phyloP scores from a whole-genome alignment of 2,797 vertebrate genomes.

The Eulemur albifrons region DNA sequence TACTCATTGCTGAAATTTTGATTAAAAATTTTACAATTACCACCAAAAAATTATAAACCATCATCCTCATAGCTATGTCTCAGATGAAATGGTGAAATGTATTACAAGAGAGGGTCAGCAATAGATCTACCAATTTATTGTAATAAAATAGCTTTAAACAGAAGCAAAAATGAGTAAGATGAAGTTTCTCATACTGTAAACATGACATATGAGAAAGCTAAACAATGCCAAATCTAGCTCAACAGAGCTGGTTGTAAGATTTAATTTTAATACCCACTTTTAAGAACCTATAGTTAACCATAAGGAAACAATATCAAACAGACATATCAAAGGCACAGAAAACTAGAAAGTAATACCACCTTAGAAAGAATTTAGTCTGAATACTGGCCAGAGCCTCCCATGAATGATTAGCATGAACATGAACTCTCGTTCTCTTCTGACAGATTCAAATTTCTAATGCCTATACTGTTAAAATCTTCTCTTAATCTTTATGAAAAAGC shows the following conservation, averaged over 20 bases:
- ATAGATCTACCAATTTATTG: constrained; percentile 3
- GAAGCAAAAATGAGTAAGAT: background rate
- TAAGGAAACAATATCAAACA: background rate
- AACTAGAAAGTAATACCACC: background rate
- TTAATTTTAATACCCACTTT: background rate
- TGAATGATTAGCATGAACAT: background rate
- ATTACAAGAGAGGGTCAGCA: background rate
- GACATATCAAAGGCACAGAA: background rate
- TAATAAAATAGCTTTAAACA: constrained; percentile 7
- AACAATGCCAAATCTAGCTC: background rate
- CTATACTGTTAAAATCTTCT: background rate
- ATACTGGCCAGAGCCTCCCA: background rate
- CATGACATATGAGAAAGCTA: background rate
- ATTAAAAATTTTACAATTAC: background rate
- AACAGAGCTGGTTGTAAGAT: background rate
- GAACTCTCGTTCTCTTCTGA: background rate
- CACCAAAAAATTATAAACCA: constrained; percentile 15
- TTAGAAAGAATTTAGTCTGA: constrained; percentile 15
- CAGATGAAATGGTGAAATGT: constrained; percentile 1
- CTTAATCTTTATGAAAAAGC: constrained; percentile 15
- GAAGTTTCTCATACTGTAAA: background rate
- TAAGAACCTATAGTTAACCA: background rate
- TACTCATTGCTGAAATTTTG: background rate
- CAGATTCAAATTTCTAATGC: background rate
- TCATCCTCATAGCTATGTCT: background rate